Conservation (phyloP, 2,797 vertebrate genomes). For the Lagocephalus sceleratus region DNA sequence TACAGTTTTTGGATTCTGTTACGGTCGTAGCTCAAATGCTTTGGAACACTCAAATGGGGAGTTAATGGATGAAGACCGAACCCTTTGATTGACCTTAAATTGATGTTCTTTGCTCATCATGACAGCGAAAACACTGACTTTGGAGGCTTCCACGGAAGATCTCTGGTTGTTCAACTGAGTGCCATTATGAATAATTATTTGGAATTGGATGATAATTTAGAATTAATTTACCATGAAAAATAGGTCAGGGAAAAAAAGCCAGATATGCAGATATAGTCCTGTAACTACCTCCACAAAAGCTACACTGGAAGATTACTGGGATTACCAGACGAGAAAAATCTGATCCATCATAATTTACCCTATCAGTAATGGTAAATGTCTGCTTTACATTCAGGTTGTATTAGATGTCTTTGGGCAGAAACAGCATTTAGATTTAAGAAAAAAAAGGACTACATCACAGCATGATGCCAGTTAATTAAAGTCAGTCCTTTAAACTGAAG, state of each 20-base stretch:
- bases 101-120: no score
- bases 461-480: constrained; percentile 11
- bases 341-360: no score
- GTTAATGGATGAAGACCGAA: no score
- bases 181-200: constrained; percentile 18
- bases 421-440: constrained; percentile 21
- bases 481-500: constrained; percentile 9
- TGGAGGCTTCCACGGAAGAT: constrained; percentile 17
- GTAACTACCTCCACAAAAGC: constrained; percentile 7
- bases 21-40: constrained; percentile 20
- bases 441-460: constrained; percentile 24
- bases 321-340: neutral
- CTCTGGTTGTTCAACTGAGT: no score
- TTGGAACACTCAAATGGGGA: neutral
- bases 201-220: constrained; percentile 3
- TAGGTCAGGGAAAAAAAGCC: constrained; percentile 34
- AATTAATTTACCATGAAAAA: constrained; percentile 24
- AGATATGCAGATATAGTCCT: constrained; percentile 10
- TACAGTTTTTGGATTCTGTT: constrained; percentile 9
- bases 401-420: constrained; percentile 12
- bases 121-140: neutral
- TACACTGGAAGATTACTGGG: constrained; percentile 9
- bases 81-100: no score
- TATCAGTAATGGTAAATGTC: no score
- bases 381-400: neutral